Evolutionary conservation across 2,113 vertebrate genomes (phyloP), one percentile per base, ranked within the genome.

Genomic region (Sander vitreus): DNA sequence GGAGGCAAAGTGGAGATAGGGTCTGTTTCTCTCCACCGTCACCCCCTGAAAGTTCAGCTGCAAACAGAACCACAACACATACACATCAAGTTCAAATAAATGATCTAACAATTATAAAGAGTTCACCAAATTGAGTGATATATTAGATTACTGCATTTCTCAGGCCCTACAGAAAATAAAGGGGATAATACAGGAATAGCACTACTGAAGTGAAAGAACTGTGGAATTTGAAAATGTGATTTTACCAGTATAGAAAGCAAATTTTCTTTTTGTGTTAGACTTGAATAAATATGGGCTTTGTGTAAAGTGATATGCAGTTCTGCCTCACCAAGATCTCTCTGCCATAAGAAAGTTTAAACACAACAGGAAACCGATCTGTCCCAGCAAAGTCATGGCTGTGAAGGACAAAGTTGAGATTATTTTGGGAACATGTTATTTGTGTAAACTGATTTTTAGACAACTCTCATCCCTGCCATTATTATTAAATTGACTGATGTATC

Each of bases 331-430:
- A 91, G 85, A 99, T 96, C 93, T 99, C 97, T 90, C 95, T 96
- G 80, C 97, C 97, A n/a, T 97, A 88, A 58, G 96, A 97, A 74
- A 98, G 90, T 93, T 97, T 99, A 88, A 99, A 93, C 57, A 98
- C 86, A 51, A 99, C 96, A 3, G 97, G 96, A 62, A 99, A 93
- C 1, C 78, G 93, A 85, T 97, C 92, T 0, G 91, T 96, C 77
- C 97, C 97, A 9, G 86, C 6, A 68, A 97, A 96, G 62, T 96
- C 77, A 85, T 98, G 97, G 68, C 98, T 99, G 85, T 36, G 73
- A 92, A 70, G 55, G 48, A 88, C 73, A 79, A 85, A 47, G 6
- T 66, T 69, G 25, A 27, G 10, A 62, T 77, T 51, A 18, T 66
- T 77, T 27, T 59, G 6, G 36, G 10, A 65, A 36, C 25, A 58